These are phyloP conservation scores for Cacoxenus indagator DNA, from an alignment of 2,888 invertebrate genomes.

Conservation along the genomic window DNA sequence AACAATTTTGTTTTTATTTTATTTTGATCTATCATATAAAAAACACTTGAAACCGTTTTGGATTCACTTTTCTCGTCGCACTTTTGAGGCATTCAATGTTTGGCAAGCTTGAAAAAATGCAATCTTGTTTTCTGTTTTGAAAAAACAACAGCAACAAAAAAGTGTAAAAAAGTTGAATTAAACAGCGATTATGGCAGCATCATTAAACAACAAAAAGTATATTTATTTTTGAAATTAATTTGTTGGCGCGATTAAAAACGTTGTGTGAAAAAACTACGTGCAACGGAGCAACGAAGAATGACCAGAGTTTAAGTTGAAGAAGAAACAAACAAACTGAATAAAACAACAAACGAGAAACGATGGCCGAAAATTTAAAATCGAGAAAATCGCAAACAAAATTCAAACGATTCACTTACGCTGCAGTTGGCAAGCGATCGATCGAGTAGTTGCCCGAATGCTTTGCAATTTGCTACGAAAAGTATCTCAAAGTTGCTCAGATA, in stretches of 20 bases:
- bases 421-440: too few species aligned
- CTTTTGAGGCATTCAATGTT: not conserved
- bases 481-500: too few species aligned
- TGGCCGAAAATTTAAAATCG: not conserved
- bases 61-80: not conserved
- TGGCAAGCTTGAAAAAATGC: too few species aligned
- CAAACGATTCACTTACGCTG: not conserved
- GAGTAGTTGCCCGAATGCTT: too few species aligned
- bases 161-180: not conserved
- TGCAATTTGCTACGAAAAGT: too few species aligned
- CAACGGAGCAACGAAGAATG: too few species aligned
- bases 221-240: not conserved
- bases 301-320: not conserved
- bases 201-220: not conserved
- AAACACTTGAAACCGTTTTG: too few species aligned
- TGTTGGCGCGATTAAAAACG: too few species aligned
- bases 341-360: not conserved
- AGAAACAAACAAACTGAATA: not conserved
- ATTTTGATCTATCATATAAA: conserved; percentile 19
- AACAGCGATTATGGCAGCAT: not conserved
- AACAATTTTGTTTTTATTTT: conserved; percentile 22
- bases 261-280: too few species aligned
- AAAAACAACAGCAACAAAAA: not conserved
- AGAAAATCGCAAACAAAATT: not conserved
- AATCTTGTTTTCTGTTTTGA: not conserved